Percentiles rank a stretch among this genome's conserved stretches.
phyloP scores from a whole-genome alignment of 1,140 invertebrate genomes.

The Rhyzopertha dominica region DNA sequence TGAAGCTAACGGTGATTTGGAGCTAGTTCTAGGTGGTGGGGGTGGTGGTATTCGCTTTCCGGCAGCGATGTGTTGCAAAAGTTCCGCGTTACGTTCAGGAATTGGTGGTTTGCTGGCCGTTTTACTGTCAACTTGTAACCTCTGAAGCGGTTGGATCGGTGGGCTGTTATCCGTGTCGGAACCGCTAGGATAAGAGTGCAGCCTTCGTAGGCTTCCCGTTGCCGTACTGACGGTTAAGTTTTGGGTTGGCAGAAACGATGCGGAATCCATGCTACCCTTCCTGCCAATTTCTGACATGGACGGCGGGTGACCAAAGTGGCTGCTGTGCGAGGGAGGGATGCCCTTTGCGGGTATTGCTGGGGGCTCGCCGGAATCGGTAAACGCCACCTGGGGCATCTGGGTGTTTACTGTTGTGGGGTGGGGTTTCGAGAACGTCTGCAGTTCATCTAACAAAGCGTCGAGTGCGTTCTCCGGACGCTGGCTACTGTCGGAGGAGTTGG shows the following conservation, averaged over 20 bases:
- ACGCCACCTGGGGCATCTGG: conserved; percentile 26
- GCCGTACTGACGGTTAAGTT: conserved; percentile 40
- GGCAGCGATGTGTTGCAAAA: conserved; percentile 57
- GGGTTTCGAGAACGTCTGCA: conserved; percentile 78
- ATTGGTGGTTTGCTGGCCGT: conserved; percentile 63
- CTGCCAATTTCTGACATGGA: conserved; percentile 50
- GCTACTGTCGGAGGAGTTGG: conserved; percentile 54
- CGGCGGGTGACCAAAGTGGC: conserved; percentile 39
- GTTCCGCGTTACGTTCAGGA: conserved; percentile 70
- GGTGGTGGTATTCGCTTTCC: conserved; percentile 75
- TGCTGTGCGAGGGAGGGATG: conserved; percentile 30
- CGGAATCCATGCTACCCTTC: conserved; percentile 54
- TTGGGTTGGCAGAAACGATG: conserved; percentile 42
- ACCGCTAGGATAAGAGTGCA: conserved; percentile 71
- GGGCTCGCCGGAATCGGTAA: conserved; percentile 30
- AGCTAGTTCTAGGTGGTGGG: conserved; percentile 78
- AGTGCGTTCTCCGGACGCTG: conserved; percentile 86
- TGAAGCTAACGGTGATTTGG: conserved; percentile 74
- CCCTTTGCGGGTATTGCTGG: conserved; percentile 39
- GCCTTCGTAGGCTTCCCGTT: conserved; percentile 56
- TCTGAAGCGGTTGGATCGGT: conserved; percentile 52
- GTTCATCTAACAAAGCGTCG: conserved; percentile 90
- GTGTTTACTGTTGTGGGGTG: conserved; percentile 38
- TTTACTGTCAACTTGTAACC: conserved; percentile 36
- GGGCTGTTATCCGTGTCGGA: conserved; percentile 68